These are phyloP conservation scores for Meganola albula DNA, from an alignment of 2,888 invertebrate species.

Conservation along the genomic window DNA sequence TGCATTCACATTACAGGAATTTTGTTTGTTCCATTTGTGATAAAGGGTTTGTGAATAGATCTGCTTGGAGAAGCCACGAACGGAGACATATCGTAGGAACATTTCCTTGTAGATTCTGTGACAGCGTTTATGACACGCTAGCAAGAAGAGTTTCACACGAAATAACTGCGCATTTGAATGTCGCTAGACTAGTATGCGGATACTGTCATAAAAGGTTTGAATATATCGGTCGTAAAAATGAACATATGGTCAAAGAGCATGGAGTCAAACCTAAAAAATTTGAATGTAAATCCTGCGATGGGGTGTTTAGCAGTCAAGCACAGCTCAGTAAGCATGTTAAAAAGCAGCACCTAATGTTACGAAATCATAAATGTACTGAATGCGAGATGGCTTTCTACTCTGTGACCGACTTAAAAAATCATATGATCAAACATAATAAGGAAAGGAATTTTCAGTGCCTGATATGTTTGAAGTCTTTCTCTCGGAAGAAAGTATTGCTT, in stretches of 20 bases:
- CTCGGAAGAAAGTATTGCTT: slow-evolving; percentile 45
- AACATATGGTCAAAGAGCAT: slow-evolving; percentile 31
- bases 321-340: slow-evolving; percentile 30
- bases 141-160: slow-evolving; percentile 54
- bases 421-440: slow-evolving; percentile 59
- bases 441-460: slow-evolving; percentile 51
- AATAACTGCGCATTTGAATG: slow-evolving; percentile 28
- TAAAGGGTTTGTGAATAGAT: slow-evolving; percentile 35
- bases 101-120: slow-evolving; percentile 47
- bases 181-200: slow-evolving; percentile 28
- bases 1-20: slow-evolving; percentile 42
- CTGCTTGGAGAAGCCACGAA: slow-evolving; percentile 23
- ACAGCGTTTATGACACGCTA: slow-evolving; percentile 49
- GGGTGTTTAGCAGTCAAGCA: slow-evolving; percentile 27
- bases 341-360: slow-evolving; percentile 33
- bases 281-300: slow-evolving; percentile 38
- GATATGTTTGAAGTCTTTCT: slow-evolving; percentile 42
- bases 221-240: slow-evolving; percentile 30
- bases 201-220: slow-evolving; percentile 39
- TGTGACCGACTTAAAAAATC: slow-evolving; percentile 44
- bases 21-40: slow-evolving; percentile 34
- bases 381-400: slow-evolving; percentile 28
- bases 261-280: slow-evolving; percentile 20
- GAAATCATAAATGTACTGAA: slow-evolving; percentile 23
- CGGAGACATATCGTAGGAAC: slow-evolving; percentile 33